Conservation (phyloP, 2,113 vertebrate genomes). For the Trichechus manatus region DNA sequence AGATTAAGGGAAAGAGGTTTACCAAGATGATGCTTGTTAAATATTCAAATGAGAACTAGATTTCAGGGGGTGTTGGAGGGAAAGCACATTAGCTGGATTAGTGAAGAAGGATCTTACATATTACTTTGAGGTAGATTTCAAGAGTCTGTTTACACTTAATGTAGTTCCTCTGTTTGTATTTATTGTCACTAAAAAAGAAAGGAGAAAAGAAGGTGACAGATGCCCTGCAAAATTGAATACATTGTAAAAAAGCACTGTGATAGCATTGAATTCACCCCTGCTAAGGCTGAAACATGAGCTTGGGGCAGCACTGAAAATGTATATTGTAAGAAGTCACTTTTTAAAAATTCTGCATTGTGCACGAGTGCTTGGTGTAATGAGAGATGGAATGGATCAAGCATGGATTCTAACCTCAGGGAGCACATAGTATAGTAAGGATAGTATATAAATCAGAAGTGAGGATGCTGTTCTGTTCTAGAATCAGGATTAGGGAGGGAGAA, state of each 20-base stretch:
- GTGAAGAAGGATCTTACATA: conserved; percentile 55
- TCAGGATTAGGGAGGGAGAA: not conserved
- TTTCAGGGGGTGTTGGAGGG: conserved; percentile 35
- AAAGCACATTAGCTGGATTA: conserved; percentile 70
- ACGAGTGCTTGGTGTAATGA: not conserved
- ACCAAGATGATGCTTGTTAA: conserved; percentile 74
- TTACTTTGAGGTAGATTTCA: conserved; percentile 62
- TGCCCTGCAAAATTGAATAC: conserved; percentile 51
- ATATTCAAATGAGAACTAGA: conserved; percentile 75
- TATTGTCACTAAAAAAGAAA: conserved; percentile 47
- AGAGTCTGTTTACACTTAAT: conserved; percentile 60
- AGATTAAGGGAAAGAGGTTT: conserved; percentile 72
- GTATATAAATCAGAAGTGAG: not conserved
- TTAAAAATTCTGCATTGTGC: not conserved
- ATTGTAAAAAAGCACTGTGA: not conserved
- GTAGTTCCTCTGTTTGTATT: conserved; percentile 43
- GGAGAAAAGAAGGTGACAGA: conserved; percentile 45
- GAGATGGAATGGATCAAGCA: not conserved
- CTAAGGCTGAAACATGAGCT: conserved; percentile 3
- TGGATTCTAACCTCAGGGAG: not conserved
- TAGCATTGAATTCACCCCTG: not conserved
- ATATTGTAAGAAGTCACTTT: not conserved
- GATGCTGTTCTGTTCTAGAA: not conserved
- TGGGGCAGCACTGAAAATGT: not conserved
- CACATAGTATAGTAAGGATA: not conserved